Base-by-base conservation (phyloP, 1,140 invertebrate genomes). In the Diachasma alloeum region DNA sequence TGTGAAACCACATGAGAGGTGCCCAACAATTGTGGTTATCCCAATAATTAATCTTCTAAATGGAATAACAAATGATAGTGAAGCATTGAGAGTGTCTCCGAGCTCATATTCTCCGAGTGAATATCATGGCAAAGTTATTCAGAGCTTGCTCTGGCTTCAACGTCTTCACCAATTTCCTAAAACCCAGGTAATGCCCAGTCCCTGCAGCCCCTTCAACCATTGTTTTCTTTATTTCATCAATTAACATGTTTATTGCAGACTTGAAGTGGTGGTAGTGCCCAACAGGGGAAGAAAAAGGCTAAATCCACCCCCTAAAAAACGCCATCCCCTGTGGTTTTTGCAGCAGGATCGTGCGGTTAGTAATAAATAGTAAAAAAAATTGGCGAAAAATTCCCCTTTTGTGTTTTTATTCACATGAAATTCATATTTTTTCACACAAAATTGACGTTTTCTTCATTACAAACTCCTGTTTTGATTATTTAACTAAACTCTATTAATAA, bases 251-350 rank as follows among this genome's bases (percentile, higher is more conserved):
- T 76, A 63, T 78, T 82, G 0, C 39, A 83, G 80, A 59, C 22
- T 78, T 4, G 75, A 83, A 8, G 24, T 79, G 0, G n/a, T 77
- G 8, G 67, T 31, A 39, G 24, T 80, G 48, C 77, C 76, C 5
- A 76, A 53, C 39, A 74, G 81, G 26, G 72, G 72, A 15, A 73
- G 6, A 70, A 75, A 70, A 68, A 0, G 63, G 6, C 15, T 70
- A 53, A 24, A 75, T 66, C 39, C 24, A 1, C 8, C 6, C 6
- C 92, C 92, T 8, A 90, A 81, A 74, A 85, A 91, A 74, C 81
- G 91, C 79, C 90, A 91, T 83, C 92, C 92, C 13, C 87, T 89
- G 46, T 93, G 92, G 92, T 90, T 91, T 76, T 83, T 90, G 22
- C 90, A 89, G 76, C 90, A 91, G 84, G 77, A 87, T 73, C 87